phyloP scores from a whole-genome alignment of 2,888 invertebrate genomes.

The Hemistola chrysoprasaria region DNA sequence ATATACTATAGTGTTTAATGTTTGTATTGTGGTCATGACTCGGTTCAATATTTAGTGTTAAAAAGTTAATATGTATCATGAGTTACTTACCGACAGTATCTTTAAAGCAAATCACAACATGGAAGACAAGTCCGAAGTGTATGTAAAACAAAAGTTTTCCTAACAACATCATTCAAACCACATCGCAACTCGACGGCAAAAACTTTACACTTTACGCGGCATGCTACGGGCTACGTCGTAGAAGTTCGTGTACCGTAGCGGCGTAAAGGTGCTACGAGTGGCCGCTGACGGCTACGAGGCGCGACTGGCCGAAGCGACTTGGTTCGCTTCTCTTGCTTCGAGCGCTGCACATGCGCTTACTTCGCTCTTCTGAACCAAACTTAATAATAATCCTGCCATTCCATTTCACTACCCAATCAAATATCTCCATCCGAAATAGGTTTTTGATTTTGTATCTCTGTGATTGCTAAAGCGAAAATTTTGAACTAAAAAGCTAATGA shows the following conservation, averaged over 20 bases:
- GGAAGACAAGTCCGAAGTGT: conserved; percentile 80
- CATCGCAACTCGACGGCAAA: conserved; percentile 57
- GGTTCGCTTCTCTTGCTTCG: conserved; percentile 40
- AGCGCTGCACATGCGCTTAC: conserved; percentile 65
- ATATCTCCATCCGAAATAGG: conserved; percentile 28
- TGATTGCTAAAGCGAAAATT: conserved; percentile 10
- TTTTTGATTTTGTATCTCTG: conserved; percentile 29
- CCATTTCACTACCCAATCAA: conserved; percentile 43
- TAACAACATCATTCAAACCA: conserved; percentile 76
- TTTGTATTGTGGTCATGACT: too few relatives aligned
- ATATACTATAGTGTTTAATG: too few relatives aligned
- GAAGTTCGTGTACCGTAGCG: conserved; percentile 49
- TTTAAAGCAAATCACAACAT: conserved; percentile 79
- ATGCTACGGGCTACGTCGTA: conserved; percentile 37
- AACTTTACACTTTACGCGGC: conserved; percentile 56
- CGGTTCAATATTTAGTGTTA: background rate
- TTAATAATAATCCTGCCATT: conserved; percentile 44
- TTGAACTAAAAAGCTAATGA: too few relatives aligned
- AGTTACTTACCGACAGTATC: conserved; percentile 69
- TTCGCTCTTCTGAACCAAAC: conserved; percentile 42
- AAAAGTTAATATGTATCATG: background rate
- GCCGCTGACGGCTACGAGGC: conserved; percentile 43
- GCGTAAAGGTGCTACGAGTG: conserved; percentile 53
- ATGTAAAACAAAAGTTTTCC: conserved; percentile 76
- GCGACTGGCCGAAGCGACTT: conserved; percentile 47